Percentiles rank a stretch among this genome's conserved stretches.
These are phyloP conservation scores for Lepidostoma basale DNA, from an alignment of 1,140 invertebrate species.

Conservation along the genomic window DNA sequence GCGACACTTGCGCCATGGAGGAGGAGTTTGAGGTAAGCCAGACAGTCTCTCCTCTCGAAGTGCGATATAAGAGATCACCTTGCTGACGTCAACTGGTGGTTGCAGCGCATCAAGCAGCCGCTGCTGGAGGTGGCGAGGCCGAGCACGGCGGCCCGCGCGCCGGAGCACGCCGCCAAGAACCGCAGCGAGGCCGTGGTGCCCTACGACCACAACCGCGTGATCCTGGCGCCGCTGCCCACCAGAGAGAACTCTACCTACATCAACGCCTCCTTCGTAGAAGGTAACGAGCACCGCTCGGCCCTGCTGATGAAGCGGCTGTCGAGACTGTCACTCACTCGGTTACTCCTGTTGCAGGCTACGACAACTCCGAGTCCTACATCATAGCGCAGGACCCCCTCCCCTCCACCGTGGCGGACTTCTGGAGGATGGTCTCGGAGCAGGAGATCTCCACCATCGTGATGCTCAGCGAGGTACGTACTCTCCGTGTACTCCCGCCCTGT, in stretches of 20 bases:
- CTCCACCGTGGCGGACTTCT: conserved; percentile 89
- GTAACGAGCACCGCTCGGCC: conserved; percentile 41
- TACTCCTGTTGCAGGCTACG: conserved; percentile 71
- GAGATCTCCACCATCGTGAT: conserved; percentile 91
- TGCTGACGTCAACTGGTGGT: conserved; percentile 23
- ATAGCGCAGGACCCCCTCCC: conserved; percentile 95
- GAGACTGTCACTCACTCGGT: no score
- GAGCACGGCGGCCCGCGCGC: conserved; percentile 77
- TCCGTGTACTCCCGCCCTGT: conserved; percentile 18
- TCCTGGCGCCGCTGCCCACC: conserved; percentile 78
- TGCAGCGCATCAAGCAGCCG: conserved; percentile 79
- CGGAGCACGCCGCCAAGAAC: conserved; percentile 89
- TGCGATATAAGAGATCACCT: no score
- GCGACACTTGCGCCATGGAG: conserved; percentile 73
- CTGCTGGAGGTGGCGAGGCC: conserved; percentile 80
- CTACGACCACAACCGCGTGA: conserved; percentile 89
- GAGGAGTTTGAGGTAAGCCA: conserved; percentile 79
- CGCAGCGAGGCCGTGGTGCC: conserved; percentile 86
- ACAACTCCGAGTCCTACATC: conserved; percentile 92
- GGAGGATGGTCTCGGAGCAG: conserved; percentile 95
- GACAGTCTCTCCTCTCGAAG: background rate
- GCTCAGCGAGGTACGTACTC: conserved; percentile 80
- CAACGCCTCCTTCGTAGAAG: conserved; percentile 96
- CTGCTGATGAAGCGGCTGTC: no score
- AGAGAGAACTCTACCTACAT: conserved; percentile 94